These are phyloP conservation scores for Gobius niger DNA, from an alignment of 2,113 vertebrate species.

Conservation along the genomic window DNA sequence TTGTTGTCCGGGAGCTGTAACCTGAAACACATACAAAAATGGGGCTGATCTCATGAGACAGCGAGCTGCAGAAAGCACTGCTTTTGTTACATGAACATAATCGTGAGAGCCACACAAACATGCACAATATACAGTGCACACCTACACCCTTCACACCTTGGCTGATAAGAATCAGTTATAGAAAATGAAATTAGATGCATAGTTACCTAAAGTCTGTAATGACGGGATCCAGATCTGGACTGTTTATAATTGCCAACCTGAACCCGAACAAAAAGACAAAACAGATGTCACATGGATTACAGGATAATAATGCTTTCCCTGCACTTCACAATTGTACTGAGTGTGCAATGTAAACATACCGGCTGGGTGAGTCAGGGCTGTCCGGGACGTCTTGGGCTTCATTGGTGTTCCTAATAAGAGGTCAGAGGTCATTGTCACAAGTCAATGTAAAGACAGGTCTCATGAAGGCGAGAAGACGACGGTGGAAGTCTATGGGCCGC, in stretches of 20 bases:
- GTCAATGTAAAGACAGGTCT: neutral
- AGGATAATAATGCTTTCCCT: neutral
- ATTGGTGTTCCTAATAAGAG: conserved; percentile 55
- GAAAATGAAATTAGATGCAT: neutral
- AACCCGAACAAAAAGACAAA: conserved; percentile 4
- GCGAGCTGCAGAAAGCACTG: conserved; percentile 38
- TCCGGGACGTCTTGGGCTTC: conserved; percentile 50
- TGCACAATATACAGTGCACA: conserved; percentile 20
- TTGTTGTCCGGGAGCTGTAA: conserved; percentile 61
- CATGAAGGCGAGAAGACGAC: conserved; percentile 24
- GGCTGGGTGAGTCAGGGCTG: conserved; percentile 48
- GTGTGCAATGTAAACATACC: conserved; percentile 49
- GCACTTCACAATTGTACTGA: neutral
- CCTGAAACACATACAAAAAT: conserved; percentile 59
- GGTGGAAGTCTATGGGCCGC: neutral
- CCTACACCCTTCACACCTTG: neutral
- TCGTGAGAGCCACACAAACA: conserved; percentile 41
- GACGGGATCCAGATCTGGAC: conserved; percentile 67
- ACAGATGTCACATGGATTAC: neutral
- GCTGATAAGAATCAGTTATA: neutral
- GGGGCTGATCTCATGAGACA: conserved; percentile 37
- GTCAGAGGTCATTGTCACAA: conserved; percentile 47
- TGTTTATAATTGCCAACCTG: conserved; percentile 68
- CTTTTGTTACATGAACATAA: conserved; percentile 61
- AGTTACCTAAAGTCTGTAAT: conserved; percentile 69